Evolutionary conservation across 2,797 vertebrate genomes (phyloP).

Genomic region (Sebastes minor): DNA sequence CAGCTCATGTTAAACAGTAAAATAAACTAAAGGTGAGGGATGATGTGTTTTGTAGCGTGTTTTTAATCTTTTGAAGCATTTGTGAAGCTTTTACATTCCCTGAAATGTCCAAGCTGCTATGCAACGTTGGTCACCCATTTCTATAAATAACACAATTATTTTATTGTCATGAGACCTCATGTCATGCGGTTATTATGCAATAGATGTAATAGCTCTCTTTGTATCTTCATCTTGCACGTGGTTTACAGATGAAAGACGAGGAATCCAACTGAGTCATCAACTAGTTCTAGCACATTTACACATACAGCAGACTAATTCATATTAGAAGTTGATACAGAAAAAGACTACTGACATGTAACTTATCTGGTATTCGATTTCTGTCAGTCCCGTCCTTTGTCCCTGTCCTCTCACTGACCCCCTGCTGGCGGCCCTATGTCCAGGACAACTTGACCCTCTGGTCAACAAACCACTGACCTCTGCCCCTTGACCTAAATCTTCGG

Average conservation of each 20-base stretch:
- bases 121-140: slow-evolving; percentile 26
- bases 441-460: slow-evolving; percentile 33
- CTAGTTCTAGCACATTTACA: slow-evolving; percentile 7
- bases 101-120: not conserved
- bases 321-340: not conserved
- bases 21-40: not conserved
- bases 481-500: slow-evolving; percentile 20
- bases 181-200: slow-evolving; percentile 41
- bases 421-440: slow-evolving; percentile 35
- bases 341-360: not conserved
- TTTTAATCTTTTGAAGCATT: not conserved
- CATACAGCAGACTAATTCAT: not conserved
- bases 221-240: not conserved
- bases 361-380: not conserved
- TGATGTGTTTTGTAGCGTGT: not conserved
- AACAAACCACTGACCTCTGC: slow-evolving; percentile 41
- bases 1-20: not conserved
- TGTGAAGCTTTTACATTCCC: slow-evolving; percentile 6
- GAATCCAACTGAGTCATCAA: slow-evolving; percentile 23
- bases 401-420: slow-evolving; percentile 15
- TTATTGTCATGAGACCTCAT: slow-evolving; percentile 32
- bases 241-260: slow-evolving; percentile 24
- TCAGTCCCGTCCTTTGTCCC: not conserved
- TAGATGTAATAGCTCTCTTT: slow-evolving; percentile 18
- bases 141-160: slow-evolving; percentile 39